Percentiles rank a stretch among this genome's conserved stretches.
Evolutionary conservation across 2,113 vertebrate genomes (phyloP).

Genomic region (Rana temporaria): DNA sequence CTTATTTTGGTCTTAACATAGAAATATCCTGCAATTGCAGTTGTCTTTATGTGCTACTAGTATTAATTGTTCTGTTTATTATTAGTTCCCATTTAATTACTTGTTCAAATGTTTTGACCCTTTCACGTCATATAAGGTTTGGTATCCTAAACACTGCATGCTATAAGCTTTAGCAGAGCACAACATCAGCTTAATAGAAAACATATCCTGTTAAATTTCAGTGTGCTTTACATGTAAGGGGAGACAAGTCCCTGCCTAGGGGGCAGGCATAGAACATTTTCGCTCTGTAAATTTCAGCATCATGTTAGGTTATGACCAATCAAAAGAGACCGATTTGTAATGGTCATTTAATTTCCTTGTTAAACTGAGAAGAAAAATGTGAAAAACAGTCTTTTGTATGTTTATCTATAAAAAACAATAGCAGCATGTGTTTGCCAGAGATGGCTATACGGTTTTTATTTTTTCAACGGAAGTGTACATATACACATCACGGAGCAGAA

Average conservation of each 20-base stretch:
- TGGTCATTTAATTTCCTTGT: background rate
- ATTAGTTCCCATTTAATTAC: background rate
- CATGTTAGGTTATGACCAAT: constrained; percentile 3
- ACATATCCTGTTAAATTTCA: background rate
- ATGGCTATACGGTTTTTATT: constrained; percentile 57
- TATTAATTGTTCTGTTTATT: background rate
- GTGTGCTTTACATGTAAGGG: constrained; percentile 10
- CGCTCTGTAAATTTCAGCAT: background rate
- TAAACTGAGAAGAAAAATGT: background rate
- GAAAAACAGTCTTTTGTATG: constrained; percentile 19
- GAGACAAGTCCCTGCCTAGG: background rate
- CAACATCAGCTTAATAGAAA: constrained; percentile 18
- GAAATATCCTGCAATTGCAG: too few species aligned
- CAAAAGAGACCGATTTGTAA: constrained; percentile 8
- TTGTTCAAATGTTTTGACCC: background rate
- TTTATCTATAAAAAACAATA: constrained; percentile 62
- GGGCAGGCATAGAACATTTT: background rate
- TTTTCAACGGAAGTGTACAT: constrained; percentile 60
- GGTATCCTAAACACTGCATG: background rate
- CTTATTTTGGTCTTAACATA: too few species aligned
- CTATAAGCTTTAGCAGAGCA: background rate
- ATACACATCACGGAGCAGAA: constrained; percentile 66
- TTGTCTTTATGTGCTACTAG: background rate
- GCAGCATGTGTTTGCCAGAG: constrained; percentile 59
- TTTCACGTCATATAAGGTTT: constrained; percentile 19